Evolutionary conservation across 1,140 invertebrate species (phyloP).

Genomic region (Procambarus clarkii): DNA sequence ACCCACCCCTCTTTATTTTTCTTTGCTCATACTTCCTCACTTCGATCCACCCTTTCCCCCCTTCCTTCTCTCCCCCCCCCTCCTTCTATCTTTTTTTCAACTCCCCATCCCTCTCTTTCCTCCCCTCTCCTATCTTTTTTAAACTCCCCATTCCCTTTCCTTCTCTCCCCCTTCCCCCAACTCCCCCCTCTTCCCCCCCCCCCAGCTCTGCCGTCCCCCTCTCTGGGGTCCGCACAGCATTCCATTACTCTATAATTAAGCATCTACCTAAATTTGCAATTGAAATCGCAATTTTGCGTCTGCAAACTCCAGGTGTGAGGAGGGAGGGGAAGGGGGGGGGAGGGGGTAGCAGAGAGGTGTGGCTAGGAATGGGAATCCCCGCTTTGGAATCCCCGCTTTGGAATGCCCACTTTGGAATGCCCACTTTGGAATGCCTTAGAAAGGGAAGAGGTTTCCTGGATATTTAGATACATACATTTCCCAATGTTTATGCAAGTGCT

Average conservation of each 20-base stretch:
- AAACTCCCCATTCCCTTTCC: background rate
- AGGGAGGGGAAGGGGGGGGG: background rate
- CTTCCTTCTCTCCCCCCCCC: too few relatives aligned
- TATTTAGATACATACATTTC: background rate
- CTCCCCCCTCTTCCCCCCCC: too few relatives aligned
- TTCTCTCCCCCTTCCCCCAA: background rate
- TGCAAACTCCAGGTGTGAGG: conserved; percentile 9
- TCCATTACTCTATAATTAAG: conserved; percentile 40
- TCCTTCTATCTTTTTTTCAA: background rate
- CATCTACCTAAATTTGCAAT: conserved; percentile 42
- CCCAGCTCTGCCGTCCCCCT: too few relatives aligned
- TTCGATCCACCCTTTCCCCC: too few relatives aligned
- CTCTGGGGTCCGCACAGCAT: background rate
- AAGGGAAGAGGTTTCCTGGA: background rate
- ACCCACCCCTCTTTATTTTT: too few relatives aligned
- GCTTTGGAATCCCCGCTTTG: too few relatives aligned
- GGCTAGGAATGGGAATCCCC: conserved; percentile 9
- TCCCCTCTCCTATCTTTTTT: too few relatives aligned
- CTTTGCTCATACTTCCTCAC: too few relatives aligned
- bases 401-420: too few relatives aligned
- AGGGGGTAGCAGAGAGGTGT: too few relatives aligned
- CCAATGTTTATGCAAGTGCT: background rate
- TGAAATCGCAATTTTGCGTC: conserved; percentile 37
- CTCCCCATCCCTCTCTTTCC: background rate
- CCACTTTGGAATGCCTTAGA: background rate